A percentile compares a stretch with the other conserved stretches of the same genome.
Conservation (phyloP, 1,140 invertebrate genomes). For the Calycopis cecrops region DNA sequence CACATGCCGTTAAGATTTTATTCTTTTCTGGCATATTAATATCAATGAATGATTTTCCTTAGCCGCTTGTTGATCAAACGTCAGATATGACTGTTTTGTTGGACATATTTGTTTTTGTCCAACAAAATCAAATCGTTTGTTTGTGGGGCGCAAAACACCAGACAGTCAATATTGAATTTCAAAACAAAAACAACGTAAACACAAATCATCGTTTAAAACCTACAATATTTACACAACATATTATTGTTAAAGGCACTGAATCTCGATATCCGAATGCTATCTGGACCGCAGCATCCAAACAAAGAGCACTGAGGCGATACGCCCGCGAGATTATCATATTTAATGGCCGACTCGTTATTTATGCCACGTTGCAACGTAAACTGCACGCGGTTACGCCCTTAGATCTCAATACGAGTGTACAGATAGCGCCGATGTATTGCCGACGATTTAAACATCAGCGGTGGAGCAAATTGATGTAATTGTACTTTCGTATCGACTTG, state of each 20-base stretch:
- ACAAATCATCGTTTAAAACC: too few relatives aligned
- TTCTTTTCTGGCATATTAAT: too few relatives aligned
- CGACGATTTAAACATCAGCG: conserved; percentile 22
- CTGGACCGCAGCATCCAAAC: conserved; percentile 17
- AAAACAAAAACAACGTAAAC: too few relatives aligned
- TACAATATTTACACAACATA: conserved; percentile 10
- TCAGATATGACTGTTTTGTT: too few relatives aligned
- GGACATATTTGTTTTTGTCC: too few relatives aligned
- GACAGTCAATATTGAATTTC: too few relatives aligned
- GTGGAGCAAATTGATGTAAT: not conserved
- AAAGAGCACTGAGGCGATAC: conserved; percentile 17
- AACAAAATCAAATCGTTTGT: too few relatives aligned
- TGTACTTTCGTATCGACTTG: too few relatives aligned
- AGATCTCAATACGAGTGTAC: conserved; percentile 22
- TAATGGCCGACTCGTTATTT: conserved; percentile 19
- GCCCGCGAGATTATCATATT: conserved; percentile 19
- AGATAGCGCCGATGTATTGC: conserved; percentile 26
- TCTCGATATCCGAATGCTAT: conserved; percentile 21
- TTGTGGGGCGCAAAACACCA: too few relatives aligned
- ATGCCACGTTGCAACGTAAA: conserved; percentile 19
- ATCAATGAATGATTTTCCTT: too few relatives aligned
- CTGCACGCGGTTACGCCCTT: conserved; percentile 21
- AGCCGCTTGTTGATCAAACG: too few relatives aligned
- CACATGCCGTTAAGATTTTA: too few relatives aligned
- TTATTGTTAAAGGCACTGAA: conserved; percentile 14